phyloP scores from a whole-genome alignment of 2,113 vertebrate species.

The Rhinogobius similis region DNA sequence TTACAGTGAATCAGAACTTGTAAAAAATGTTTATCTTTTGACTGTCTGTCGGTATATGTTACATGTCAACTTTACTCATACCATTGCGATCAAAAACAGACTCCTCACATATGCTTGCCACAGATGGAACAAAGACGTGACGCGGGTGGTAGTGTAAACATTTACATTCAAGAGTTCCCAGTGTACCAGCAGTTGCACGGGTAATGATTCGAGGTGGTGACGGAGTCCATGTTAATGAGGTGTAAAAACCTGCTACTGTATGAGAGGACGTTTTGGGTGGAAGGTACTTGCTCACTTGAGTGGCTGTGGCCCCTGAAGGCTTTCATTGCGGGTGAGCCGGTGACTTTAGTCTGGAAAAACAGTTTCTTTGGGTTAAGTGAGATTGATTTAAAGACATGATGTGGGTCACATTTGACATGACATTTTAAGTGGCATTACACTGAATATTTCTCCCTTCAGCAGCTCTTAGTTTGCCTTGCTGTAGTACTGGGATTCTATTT shows the following conservation, averaged over 20 bases:
- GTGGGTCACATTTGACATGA: not conserved
- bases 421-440: too few species aligned
- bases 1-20: not conserved
- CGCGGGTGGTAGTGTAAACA: not conserved
- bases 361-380: not conserved
- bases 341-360: not conserved
- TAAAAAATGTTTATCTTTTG: not conserved
- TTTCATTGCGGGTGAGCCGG: conserved; percentile 1
- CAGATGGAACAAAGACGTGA: not conserved
- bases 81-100: not conserved
- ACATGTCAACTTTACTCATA: not conserved
- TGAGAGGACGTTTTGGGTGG: not conserved
- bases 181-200: not conserved
- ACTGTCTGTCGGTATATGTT: too few species aligned
- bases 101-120: not conserved
- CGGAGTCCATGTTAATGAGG: not conserved
- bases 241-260: too few species aligned
- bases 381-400: not conserved
- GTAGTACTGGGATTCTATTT: not conserved
- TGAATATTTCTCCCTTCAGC: not conserved
- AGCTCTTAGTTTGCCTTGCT: not conserved
- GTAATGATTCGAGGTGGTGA: not conserved
- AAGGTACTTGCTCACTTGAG: not conserved
- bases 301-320: not conserved
- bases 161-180: too few species aligned